Percentiles rank a stretch among this genome's conserved stretches.
These are phyloP conservation scores for Cyclina sinensis DNA, from an alignment of 1,140 invertebrate species.

Conservation along the genomic window DNA sequence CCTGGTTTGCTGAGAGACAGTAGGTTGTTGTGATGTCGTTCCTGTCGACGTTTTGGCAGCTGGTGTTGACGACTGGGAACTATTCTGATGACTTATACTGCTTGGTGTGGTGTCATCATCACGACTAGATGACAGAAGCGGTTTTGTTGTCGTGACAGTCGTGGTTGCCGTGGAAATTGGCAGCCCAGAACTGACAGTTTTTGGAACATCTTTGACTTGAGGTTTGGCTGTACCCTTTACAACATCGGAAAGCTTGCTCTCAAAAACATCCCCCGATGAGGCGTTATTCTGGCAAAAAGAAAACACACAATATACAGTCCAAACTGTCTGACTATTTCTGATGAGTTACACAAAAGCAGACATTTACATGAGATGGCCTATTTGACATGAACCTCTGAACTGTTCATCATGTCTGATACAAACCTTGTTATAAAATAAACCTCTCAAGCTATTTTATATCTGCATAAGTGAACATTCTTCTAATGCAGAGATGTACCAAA, in stretches of 20 bases:
- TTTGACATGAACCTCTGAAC: too few species aligned
- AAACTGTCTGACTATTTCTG: too few species aligned
- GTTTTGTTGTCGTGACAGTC: constrained; percentile 54
- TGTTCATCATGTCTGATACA: too few species aligned
- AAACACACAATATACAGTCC: too few species aligned
- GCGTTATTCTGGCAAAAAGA: constrained; percentile 77
- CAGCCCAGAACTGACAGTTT: constrained; percentile 24
- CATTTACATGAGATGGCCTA: too few species aligned
- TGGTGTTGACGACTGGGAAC: constrained; percentile 13
- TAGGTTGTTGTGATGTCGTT: constrained; percentile 6
- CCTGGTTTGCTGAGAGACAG: constrained; percentile 42
- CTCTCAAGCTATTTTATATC: too few species aligned
- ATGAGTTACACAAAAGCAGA: too few species aligned
- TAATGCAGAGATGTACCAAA: too few species aligned
- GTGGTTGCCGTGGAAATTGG: constrained; percentile 71
- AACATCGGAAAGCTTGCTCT: constrained; percentile 91
- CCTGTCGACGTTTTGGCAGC: constrained; percentile 5
- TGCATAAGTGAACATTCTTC: too few species aligned
- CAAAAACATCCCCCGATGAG: constrained; percentile 82
- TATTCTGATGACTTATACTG: neutral
- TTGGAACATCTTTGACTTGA: constrained; percentile 51
- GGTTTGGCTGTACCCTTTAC: constrained; percentile 92
- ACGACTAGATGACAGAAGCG: neutral
- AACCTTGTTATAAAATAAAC: too few species aligned
- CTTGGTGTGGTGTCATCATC: neutral